A percentile compares a stretch with the other conserved stretches of the same genome.
Evolutionary conservation across 1,140 invertebrate genomes (phyloP).

Genomic region (Eurytemora carolleeae): DNA sequence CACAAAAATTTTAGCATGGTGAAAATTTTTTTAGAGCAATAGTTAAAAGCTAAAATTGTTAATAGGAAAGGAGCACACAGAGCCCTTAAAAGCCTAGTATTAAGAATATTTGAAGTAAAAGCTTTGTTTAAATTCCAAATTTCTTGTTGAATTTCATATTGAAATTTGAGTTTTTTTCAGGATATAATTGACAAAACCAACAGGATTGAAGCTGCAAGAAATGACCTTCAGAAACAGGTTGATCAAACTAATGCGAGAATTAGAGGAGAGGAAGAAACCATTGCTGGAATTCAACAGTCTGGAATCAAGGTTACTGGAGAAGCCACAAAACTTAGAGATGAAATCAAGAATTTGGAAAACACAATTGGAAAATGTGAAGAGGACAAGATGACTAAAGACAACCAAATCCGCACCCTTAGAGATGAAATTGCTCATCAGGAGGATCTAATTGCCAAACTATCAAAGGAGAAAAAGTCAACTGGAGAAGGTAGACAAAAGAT

Average conservation of each 20-base stretch:
- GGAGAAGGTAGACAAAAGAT: slow-evolving; percentile 37
- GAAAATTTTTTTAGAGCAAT: too few relatives aligned
- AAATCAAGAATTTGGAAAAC: slow-evolving; percentile 15
- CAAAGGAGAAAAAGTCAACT: slow-evolving; percentile 39
- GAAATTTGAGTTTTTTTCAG: too few relatives aligned
- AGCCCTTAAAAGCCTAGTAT: too few relatives aligned
- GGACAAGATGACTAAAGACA: slow-evolving; percentile 37
- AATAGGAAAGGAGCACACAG: too few relatives aligned
- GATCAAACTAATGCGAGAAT: slow-evolving; percentile 11
- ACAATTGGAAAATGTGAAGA: slow-evolving; percentile 30
- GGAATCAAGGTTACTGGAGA: slow-evolving; percentile 12
- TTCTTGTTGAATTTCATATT: too few relatives aligned
- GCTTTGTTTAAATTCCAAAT: too few relatives aligned
- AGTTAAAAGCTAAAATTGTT: too few relatives aligned
- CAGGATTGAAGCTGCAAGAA: slow-evolving; percentile 7
- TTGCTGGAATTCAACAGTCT: slow-evolving; percentile 8
- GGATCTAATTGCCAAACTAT: slow-evolving; percentile 37
- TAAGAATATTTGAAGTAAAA: too few relatives aligned
- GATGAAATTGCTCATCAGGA: slow-evolving; percentile 41
- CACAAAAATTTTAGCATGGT: too few relatives aligned
- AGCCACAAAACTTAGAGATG: slow-evolving; percentile 11
- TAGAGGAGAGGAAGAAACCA: slow-evolving; percentile 13
- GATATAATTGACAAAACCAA: slow-evolving; percentile 15
- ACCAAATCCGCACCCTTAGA: slow-evolving; percentile 41
- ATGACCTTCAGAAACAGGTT: slow-evolving; percentile 12